Conservation (phyloP, 2,888 invertebrate genomes). For the Ophion costatus region DNA sequence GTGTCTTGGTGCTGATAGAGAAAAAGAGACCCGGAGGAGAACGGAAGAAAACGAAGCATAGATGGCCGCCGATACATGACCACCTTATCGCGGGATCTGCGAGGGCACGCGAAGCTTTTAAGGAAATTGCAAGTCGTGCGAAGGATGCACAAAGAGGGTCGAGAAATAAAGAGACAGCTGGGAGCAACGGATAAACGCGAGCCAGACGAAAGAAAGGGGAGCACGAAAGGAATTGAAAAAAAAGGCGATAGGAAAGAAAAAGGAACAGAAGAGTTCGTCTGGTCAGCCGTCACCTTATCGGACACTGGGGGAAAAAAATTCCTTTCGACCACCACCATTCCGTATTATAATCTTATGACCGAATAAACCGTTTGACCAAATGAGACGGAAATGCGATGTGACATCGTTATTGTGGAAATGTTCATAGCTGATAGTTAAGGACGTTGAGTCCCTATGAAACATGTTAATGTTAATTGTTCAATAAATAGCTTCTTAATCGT, state of each 20-base stretch:
- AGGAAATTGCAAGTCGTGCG: slow-evolving; percentile 58
- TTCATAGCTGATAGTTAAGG: not conserved
- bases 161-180: not conserved
- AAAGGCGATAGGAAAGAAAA: not conserved
- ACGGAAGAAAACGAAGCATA: slow-evolving; percentile 9
- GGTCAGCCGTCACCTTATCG: slow-evolving; percentile 52
- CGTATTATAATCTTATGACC: slow-evolving; percentile 30
- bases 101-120: slow-evolving; percentile 59
- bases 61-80: slow-evolving; percentile 10
- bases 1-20: slow-evolving; percentile 32
- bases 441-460: too few species aligned
- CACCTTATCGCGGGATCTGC: slow-evolving; percentile 41
- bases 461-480: too few species aligned
- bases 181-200: slow-evolving; percentile 5
- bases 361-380: slow-evolving; percentile 21
- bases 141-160: slow-evolving; percentile 4
- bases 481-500: too few species aligned
- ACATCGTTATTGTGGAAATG: not conserved
- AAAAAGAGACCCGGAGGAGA: not conserved
- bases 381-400: slow-evolving; percentile 16
- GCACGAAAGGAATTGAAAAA: slow-evolving; percentile 2
- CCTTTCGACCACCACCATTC: slow-evolving; percentile 41
- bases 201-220: not conserved
- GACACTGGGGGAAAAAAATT: slow-evolving; percentile 18
- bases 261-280: slow-evolving; percentile 26